Percentiles rank a stretch among this genome's conserved stretches.
phyloP scores from a whole-genome alignment of 35 echinoderm and acorn worm genomes.

The Diadema setosum region DNA sequence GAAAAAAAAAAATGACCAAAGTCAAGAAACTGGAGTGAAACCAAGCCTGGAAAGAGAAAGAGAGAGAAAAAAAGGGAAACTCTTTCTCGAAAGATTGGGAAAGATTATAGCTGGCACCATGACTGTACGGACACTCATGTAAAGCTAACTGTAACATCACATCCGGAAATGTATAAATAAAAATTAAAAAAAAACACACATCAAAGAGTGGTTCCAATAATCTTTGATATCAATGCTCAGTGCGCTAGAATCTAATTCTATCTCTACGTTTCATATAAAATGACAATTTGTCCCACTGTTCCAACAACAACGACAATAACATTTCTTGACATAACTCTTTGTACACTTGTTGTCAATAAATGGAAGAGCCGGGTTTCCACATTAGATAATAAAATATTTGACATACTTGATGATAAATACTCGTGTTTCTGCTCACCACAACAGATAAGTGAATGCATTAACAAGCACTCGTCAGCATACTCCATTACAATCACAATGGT shows the following conservation, averaged over 20 bases:
- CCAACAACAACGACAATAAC: conserved; percentile 2
- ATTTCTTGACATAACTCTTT: neutral
- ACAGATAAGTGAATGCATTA: conserved; percentile 4
- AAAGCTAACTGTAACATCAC: too few relatives aligned
- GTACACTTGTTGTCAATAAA: neutral
- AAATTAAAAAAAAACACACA: too few relatives aligned
- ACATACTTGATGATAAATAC: conserved; percentile 15
- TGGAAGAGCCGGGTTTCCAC: neutral
- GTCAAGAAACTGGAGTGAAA: too few relatives aligned
- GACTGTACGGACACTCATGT: too few relatives aligned
- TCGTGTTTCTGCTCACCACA: neutral
- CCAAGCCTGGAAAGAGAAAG: too few relatives aligned
- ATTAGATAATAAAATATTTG: conserved; percentile 14
- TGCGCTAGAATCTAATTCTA: neutral
- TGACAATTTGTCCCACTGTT: neutral
- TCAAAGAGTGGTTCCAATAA: neutral
- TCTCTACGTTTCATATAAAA: conserved; percentile 1
- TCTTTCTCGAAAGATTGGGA: too few relatives aligned
- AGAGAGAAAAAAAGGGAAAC: too few relatives aligned
- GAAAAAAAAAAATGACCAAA: too few relatives aligned
- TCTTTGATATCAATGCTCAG: neutral
- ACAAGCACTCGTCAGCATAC: neutral
- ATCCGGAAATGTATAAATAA: too few relatives aligned
- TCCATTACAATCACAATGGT: neutral
- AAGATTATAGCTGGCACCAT: too few relatives aligned